phyloP scores from a whole-genome alignment of 2,888 invertebrate species.

The Syritta pipiens region DNA sequence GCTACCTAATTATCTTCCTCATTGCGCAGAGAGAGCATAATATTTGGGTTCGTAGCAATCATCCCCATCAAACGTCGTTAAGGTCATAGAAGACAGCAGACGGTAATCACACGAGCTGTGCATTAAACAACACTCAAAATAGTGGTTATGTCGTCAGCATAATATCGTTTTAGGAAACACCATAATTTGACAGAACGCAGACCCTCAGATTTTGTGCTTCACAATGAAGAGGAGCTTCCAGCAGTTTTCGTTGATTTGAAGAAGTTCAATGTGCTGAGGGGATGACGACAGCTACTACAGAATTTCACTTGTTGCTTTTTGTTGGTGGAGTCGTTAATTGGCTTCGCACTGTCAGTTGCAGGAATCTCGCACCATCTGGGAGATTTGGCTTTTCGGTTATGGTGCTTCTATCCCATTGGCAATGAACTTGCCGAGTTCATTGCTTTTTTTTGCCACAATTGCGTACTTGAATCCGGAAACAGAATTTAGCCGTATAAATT shows the following conservation, averaged over 20 bases:
- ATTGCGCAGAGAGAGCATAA: not conserved
- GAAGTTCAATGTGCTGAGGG: constrained; percentile 51
- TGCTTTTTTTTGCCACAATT: not conserved
- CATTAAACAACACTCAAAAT: no score
- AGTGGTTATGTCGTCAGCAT: no score
- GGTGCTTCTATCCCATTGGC: constrained; percentile 46
- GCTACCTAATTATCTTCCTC: constrained; percentile 41
- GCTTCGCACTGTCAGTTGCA: constrained; percentile 56
- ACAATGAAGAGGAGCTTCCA: constrained; percentile 55
- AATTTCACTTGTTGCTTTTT: constrained; percentile 31
- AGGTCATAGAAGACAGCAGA: no score
- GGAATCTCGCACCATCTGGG: constrained; percentile 16
- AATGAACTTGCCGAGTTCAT: constrained; percentile 50
- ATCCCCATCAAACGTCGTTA: constrained; percentile 9
- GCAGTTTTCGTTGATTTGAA: constrained; percentile 42
- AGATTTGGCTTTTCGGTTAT: constrained; percentile 4
- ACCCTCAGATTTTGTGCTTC: constrained; percentile 33
- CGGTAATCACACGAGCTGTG: constrained; percentile 19
- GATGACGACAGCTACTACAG: constrained; percentile 4
- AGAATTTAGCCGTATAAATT: constrained; percentile 1
- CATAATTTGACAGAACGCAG: constrained; percentile 39
- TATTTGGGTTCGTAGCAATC: not conserved
- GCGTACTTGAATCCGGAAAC: constrained; percentile 35
- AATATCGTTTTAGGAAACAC: no score
- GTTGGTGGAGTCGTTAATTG: constrained; percentile 47